These are phyloP conservation scores for Pungitius pungitius DNA, from an alignment of 2,113 vertebrate genomes.

Conservation along the genomic window DNA sequence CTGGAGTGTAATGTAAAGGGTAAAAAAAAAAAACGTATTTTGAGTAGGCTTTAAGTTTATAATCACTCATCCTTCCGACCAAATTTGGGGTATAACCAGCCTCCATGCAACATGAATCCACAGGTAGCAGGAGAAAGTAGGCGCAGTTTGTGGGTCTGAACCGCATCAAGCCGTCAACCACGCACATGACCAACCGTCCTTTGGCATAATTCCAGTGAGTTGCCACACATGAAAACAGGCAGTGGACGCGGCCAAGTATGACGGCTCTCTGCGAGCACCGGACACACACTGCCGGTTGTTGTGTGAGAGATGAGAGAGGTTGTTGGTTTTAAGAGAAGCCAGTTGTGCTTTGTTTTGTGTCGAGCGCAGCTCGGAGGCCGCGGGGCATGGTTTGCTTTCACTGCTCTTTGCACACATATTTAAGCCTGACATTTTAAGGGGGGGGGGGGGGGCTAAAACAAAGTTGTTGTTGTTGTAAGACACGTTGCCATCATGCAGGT, in stretches of 20 bases:
- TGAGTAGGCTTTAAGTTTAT: not conserved
- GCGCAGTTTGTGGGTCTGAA: slow-evolving; percentile 8
- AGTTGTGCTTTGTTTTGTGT: slow-evolving; percentile 14
- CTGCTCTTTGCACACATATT: not conserved
- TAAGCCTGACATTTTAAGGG: not conserved
- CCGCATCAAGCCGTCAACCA: slow-evolving; percentile 15
- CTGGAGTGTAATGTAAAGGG: not conserved
- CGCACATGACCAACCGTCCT: slow-evolving; percentile 1
- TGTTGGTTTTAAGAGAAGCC: not conserved
- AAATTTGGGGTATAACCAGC: not conserved
- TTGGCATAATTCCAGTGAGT: slow-evolving; percentile 18
- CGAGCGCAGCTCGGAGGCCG: not conserved
- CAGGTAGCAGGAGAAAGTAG: slow-evolving; percentile 48
- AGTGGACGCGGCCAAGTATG: slow-evolving; percentile 7
- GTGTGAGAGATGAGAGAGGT: slow-evolving; percentile 15
- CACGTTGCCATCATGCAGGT: not conserved
- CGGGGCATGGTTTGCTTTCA: too few species aligned
- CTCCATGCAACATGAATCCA: slow-evolving; percentile 55
- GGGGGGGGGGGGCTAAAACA: too few species aligned
- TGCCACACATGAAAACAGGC: slow-evolving; percentile 4
- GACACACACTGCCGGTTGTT: slow-evolving; percentile 39
- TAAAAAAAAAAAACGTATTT: not conserved
- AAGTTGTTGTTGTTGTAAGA: not conserved
- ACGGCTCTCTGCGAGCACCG: slow-evolving; percentile 23
- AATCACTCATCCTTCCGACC: not conserved